Evolutionary conservation across 2,797 vertebrate species (phyloP).

Genomic region (Rhodeus uyekii): DNA sequence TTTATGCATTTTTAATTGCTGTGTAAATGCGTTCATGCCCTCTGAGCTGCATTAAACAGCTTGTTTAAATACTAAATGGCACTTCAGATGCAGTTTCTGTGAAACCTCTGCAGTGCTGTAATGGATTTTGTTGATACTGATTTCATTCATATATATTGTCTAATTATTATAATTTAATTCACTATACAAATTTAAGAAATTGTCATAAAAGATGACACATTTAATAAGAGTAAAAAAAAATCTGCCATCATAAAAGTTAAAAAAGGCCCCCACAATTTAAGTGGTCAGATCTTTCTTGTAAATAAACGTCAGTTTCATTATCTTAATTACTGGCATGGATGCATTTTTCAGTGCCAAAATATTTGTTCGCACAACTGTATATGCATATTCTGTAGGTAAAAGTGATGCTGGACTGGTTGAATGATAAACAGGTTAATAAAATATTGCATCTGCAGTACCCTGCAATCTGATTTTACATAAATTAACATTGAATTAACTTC

Average conservation of each 20-base stretch:
- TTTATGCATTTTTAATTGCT: not conserved
- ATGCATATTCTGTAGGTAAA: not conserved
- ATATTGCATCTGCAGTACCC: not conserved
- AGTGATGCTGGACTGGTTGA: not conserved
- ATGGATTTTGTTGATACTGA: not conserved
- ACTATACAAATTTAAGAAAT: not conserved
- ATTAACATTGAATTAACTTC: not conserved
- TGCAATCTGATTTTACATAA: not conserved
- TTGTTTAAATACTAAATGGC: not conserved
- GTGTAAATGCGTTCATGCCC: not conserved
- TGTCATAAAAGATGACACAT: not conserved
- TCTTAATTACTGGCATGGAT: not conserved
- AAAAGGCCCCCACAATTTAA: not conserved
- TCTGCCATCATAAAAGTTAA: not conserved
- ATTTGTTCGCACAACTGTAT: no score
- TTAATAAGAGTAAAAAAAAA: not conserved
- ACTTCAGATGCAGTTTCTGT: not conserved
- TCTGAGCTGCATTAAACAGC: not conserved
- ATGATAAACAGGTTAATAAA: not conserved
- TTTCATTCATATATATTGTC: not conserved
- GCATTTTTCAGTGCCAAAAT: not conserved
- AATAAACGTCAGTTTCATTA: not conserved
- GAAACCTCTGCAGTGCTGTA: not conserved
- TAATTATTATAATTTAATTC: not conserved
- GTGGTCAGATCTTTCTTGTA: not conserved